Conservation (phyloP, 2,797 vertebrate genomes). For the Characodon lateralis region DNA sequence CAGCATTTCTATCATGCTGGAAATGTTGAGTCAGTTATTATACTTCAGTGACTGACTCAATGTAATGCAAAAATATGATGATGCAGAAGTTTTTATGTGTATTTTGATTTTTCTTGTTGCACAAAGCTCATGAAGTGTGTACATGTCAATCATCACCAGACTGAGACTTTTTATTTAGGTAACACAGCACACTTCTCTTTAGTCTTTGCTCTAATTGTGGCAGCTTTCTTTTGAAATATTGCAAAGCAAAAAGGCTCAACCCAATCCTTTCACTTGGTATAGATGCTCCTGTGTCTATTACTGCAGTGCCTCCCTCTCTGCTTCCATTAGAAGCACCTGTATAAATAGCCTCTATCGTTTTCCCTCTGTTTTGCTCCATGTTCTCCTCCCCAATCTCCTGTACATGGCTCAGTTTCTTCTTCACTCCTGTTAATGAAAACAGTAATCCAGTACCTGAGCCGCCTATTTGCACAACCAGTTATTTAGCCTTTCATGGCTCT, state of each 20-base stretch:
- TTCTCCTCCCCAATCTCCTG: slow-evolving; percentile 32
- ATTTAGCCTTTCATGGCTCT: slow-evolving; percentile 39
- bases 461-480: slow-evolving; percentile 66
- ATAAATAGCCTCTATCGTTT: slow-evolving; percentile 58
- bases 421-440: slow-evolving; percentile 66
- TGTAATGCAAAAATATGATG: neutral
- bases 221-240: slow-evolving; percentile 12
- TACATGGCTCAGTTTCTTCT: slow-evolving; percentile 48
- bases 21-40: too few species aligned
- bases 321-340: slow-evolving; percentile 69
- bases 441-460: slow-evolving; percentile 66
- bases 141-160: neutral
- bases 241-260: slow-evolving; percentile 28
- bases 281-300: slow-evolving; percentile 60
- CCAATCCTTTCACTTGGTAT: slow-evolving; percentile 23
- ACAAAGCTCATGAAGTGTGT: neutral
- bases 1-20: neutral
- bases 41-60: too few species aligned
- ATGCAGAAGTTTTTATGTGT: neutral
- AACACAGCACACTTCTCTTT: slow-evolving; percentile 14
- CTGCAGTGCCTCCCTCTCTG: slow-evolving; percentile 48
- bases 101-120: neutral
- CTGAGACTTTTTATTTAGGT: slow-evolving; percentile 1
- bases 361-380: slow-evolving; percentile 26
- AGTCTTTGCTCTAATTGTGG: slow-evolving; percentile 13